Conservation (phyloP, 2,797 vertebrate genomes). For the Poecilia gillii region DNA sequence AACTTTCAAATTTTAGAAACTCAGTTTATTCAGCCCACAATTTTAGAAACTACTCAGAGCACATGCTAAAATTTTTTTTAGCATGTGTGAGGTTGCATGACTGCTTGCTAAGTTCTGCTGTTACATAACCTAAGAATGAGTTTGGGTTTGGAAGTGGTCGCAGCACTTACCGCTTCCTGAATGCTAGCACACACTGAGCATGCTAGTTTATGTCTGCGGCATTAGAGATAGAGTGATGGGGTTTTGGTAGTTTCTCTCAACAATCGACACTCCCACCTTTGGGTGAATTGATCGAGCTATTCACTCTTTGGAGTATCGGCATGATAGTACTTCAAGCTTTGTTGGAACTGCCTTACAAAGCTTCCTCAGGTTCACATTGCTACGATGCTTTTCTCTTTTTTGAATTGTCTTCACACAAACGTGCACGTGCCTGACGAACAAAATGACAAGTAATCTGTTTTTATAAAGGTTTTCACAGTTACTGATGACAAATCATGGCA, state of each 20-base stretch:
- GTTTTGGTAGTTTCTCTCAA: not conserved
- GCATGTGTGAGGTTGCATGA: not conserved
- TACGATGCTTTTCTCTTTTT: not conserved
- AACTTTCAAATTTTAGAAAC: not conserved
- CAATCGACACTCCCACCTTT: not conserved
- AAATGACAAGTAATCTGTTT: not conserved
- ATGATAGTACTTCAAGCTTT: not conserved
- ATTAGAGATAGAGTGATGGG: not conserved
- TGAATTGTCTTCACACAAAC: not conserved
- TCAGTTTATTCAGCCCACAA: not conserved
- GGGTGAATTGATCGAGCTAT: not conserved
- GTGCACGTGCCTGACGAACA: not conserved
- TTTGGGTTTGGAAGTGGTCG: not conserved
- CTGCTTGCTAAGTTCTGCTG: not conserved
- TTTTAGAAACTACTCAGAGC: not conserved
- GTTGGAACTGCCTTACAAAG: not conserved
- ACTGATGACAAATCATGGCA: not conserved
- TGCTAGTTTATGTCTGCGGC: not conserved
- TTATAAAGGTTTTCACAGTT: not conserved
- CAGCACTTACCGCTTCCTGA: not conserved
- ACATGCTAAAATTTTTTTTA: too few relatives aligned
- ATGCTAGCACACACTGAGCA: not conserved
- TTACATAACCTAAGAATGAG: not conserved
- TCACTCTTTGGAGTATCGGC: not conserved
- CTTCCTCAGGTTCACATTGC: not conserved